These are phyloP conservation scores for Mallateleia sp. DNA, from an alignment of 2,888 invertebrate genomes.

Conservation along the genomic window DNA sequence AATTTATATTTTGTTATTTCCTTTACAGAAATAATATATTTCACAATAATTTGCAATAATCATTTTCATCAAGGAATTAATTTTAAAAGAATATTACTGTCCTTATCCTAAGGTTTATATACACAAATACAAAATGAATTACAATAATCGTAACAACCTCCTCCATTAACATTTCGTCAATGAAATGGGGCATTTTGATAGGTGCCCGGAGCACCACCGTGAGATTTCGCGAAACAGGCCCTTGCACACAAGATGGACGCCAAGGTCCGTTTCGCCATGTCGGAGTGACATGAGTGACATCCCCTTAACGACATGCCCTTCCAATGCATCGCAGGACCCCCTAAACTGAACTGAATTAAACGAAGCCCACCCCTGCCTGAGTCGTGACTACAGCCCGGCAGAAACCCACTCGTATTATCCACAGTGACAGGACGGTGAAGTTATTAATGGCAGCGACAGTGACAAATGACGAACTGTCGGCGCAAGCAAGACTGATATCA, in stretches of 20 bases:
- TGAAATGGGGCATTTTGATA: too few relatives aligned
- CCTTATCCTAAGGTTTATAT: too few relatives aligned
- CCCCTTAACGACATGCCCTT: conserved; percentile 89
- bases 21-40: too few relatives aligned
- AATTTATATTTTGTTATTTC: too few relatives aligned
- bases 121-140: too few relatives aligned
- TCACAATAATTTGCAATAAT: too few relatives aligned
- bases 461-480: conserved; percentile 90
- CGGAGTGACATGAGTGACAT: conserved; percentile 88
- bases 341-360: conserved; percentile 87
- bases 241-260: conserved; percentile 85
- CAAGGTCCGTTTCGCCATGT: conserved; percentile 86
- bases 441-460: conserved; percentile 90
- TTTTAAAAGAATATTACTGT: too few relatives aligned
- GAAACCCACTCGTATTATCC: conserved; percentile 89
- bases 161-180: too few relatives aligned
- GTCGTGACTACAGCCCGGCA: conserved; percentile 83
- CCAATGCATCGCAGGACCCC: conserved; percentile 88
- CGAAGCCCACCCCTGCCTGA: conserved; percentile 75
- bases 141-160: too few relatives aligned
- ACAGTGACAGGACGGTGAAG: conserved; percentile 89
- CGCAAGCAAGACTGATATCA: conserved; percentile 90
- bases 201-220: neutral
- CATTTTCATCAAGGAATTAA: too few relatives aligned
- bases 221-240: conserved; percentile 51